Base-by-base conservation (phyloP, 2,888 invertebrate species). In the Autographa pulchrina region DNA sequence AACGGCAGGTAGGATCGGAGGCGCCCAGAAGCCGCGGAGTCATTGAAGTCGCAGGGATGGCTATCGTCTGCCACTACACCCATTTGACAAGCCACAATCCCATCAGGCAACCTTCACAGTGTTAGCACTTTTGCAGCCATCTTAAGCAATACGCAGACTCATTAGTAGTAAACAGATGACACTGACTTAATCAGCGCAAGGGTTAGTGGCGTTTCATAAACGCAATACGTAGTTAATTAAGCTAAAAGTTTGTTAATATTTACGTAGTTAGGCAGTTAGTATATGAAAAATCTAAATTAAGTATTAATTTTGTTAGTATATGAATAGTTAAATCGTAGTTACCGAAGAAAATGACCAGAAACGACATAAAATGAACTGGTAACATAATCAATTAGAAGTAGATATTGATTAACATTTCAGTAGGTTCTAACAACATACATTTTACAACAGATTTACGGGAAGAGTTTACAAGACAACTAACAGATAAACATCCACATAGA, bases 21-120 rank as follows among this genome's bases (percentile, higher is more conserved):
- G 90, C 91, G 90, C 94, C 93, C 93, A 91, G 90, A 93, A 92
- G 92, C 94, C 89, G 85, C 88, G 81, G 83, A 79, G 81, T 88
- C 80, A 73, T 85, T 80, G 76, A 80, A 66, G 71, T 84, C 83
- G 76, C 77, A 80, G 80, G 78, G 87, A 89, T 90, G 82, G 88
- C 88, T 90, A 93, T 93, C 92, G 91, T 90, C 90, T 85, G 88
- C 91, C 93, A 90, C 90, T 91, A 88, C 90, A 77, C 75, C 82
- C 75, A 71, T 77, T 78, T 87, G 83, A 60, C 32, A 77, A 78
- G 63, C 76, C 68, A 65, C 64, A 32, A 60, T 75, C 70, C 64
- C 75, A 65, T 70, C 60, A 78, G 61, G 65, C 77, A 62, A 69
- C 63, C n/a, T 62, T 62, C 59, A 54, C 18, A 61, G n/a, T 74